Percentiles rank a stretch among this genome's conserved stretches.
phyloP scores from a whole-genome alignment of 2,113 vertebrate genomes.

The Malurus elegans region DNA sequence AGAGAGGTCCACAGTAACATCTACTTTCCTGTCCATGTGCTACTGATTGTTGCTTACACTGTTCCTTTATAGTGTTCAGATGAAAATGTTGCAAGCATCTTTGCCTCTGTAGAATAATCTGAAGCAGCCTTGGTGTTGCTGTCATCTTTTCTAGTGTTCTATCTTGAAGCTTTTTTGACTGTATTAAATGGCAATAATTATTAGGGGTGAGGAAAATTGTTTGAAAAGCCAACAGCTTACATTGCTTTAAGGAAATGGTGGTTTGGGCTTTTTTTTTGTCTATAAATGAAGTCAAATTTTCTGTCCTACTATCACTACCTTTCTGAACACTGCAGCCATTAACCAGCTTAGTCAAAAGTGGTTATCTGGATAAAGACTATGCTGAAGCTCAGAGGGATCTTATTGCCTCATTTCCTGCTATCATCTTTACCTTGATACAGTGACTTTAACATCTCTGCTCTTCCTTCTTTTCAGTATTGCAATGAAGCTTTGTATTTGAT shows the following conservation, averaged over 20 bases:
- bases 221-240: neutral
- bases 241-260: neutral
- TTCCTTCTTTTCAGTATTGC: neutral
- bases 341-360: neutral
- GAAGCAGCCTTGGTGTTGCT: neutral
- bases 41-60: neutral
- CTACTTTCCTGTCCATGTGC: neutral
- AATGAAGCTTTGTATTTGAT: neutral
- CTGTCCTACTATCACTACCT: neutral
- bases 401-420: neutral
- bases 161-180: neutral
- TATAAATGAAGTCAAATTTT: neutral
- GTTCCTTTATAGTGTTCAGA: neutral
- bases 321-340: neutral
- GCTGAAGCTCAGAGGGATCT: neutral
- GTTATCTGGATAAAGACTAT: neutral
- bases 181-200: neutral
- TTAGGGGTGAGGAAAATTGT: neutral
- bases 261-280: neutral
- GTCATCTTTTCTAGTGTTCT: neutral
- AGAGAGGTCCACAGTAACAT: neutral
- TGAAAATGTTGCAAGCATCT: neutral
- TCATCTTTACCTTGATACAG: neutral
- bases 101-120: neutral
- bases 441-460: neutral